Evolutionary conservation across 1,140 invertebrate species (phyloP).

Genomic region (Berghia stephanieae): DNA sequence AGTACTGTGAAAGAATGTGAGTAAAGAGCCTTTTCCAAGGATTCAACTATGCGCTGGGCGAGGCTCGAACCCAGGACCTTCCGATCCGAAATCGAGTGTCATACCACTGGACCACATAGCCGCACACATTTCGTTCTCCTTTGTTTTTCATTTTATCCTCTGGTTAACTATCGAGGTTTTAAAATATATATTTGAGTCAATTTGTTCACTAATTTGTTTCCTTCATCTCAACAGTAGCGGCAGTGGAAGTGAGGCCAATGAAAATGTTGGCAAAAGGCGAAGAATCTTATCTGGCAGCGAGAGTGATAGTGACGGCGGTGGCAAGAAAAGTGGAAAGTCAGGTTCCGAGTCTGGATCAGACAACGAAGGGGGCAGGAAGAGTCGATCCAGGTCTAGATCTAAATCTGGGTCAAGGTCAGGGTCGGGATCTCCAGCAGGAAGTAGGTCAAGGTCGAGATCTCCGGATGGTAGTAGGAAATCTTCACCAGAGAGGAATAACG

Average conservation of each 20-base stretch:
- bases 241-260: constrained; percentile 66
- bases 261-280: constrained; percentile 63
- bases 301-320: constrained; percentile 44
- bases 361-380: constrained; percentile 45
- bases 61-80: no score
- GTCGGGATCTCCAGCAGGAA: constrained; percentile 49
- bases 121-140: not conserved
- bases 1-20: no score
- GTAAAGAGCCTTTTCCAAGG: no score
- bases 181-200: not conserved
- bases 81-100: no score
- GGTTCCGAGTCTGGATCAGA: constrained; percentile 41
- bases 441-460: constrained; percentile 51
- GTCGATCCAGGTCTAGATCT: constrained; percentile 29
- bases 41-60: no score
- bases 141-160: not conserved
- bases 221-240: constrained; percentile 68
- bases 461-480: constrained; percentile 40
- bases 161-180: not conserved
- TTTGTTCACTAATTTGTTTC: not conserved
- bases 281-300: constrained; percentile 63
- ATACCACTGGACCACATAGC: no score
- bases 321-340: constrained; percentile 33
- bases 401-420: constrained; percentile 33
- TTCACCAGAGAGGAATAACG: constrained; percentile 61